Conservation (phyloP, 2,797 vertebrate species). For the Erethizon dorsatum region DNA sequence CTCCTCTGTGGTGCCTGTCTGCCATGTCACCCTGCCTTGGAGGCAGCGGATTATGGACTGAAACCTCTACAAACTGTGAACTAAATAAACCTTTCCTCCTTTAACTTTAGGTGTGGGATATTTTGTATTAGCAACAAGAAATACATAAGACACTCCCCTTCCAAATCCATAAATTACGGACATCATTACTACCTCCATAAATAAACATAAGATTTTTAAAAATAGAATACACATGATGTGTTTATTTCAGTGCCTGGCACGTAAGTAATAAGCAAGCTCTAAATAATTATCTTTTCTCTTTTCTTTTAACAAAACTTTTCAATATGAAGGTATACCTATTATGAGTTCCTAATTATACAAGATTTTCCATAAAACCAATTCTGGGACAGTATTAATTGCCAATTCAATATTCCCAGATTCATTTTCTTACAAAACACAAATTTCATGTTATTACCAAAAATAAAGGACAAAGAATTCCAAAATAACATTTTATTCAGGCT, state of each 20-base stretch:
- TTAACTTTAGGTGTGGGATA: background rate
- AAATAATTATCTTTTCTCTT: background rate
- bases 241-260: background rate
- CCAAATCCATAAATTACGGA: background rate
- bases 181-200: background rate
- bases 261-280: background rate
- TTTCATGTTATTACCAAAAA: conserved; percentile 19
- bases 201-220: conserved; percentile 35
- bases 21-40: background rate
- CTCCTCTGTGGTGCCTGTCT: background rate
- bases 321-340: background rate
- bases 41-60: background rate
- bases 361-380: conserved; percentile 58
- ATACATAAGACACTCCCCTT: background rate
- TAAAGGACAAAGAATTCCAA: conserved; percentile 32
- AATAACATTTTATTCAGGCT: conserved; percentile 19
- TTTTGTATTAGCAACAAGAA: background rate
- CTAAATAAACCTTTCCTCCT: background rate
- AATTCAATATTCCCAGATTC: conserved; percentile 35
- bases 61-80: background rate
- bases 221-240: background rate
- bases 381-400: background rate
- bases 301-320: conserved; percentile 57
- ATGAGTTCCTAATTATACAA: conserved; percentile 7
- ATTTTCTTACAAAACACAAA: conserved; percentile 50